Evolutionary conservation across 2,797 vertebrate genomes (phyloP).

Genomic region (Poecilia gillii): DNA sequence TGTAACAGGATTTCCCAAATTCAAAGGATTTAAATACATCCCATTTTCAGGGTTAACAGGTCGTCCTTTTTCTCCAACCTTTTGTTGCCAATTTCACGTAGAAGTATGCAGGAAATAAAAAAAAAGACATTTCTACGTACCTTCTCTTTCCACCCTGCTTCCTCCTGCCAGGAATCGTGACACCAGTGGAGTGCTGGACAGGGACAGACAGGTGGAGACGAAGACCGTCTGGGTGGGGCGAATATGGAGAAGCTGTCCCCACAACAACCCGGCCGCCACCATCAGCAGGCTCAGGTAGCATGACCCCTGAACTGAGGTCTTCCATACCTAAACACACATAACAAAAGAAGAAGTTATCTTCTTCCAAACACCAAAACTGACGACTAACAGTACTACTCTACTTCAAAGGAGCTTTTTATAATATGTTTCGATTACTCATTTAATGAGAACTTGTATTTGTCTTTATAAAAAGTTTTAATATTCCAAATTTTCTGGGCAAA

Average conservation of each 20-base stretch:
- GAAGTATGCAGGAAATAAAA: background rate
- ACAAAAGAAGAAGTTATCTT: background rate
- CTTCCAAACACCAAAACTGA: background rate
- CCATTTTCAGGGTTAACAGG: background rate
- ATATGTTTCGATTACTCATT: background rate
- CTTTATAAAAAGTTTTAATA: background rate
- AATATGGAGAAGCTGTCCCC: conserved; percentile 91
- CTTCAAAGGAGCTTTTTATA: background rate
- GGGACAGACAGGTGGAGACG: conserved; percentile 94
- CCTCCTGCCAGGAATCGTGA: conserved; percentile 94
- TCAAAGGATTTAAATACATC: background rate
- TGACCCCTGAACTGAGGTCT: conserved; percentile 92
- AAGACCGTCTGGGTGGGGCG: conserved; percentile 93
- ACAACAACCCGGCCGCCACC: conserved; percentile 90
- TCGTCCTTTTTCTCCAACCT: background rate
- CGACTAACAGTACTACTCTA: background rate
- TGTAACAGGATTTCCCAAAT: background rate
- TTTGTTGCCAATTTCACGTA: background rate
- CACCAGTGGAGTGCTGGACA: conserved; percentile 96
- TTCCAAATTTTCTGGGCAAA: background rate
- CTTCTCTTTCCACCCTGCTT: conserved; percentile 90
- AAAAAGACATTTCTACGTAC: conserved; percentile 64
- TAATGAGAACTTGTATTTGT: background rate
- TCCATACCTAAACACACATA: conserved; percentile 88
- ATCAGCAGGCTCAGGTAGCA: conserved; percentile 92